Base-by-base conservation (phyloP, 2,113 vertebrate species). In the Lophius piscatorius region DNA sequence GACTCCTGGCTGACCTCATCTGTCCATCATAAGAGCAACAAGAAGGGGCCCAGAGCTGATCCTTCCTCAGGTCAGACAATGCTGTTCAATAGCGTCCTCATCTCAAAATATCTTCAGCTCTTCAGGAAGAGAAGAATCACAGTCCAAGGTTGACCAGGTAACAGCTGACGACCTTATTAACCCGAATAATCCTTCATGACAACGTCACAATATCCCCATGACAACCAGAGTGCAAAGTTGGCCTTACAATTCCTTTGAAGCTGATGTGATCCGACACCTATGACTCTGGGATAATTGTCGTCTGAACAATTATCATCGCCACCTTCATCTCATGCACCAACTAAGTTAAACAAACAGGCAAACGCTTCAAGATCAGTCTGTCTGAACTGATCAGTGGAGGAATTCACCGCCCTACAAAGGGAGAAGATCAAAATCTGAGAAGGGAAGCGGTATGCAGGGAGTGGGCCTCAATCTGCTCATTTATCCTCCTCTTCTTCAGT, bases 391-490 rank as follows among this genome's bases (percentile, higher is more conserved):
- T 56, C 26, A 42, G 48, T 2, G 0, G 31, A 49, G 44, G 60
- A 42, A 58, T 45, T 49, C 24, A 16, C 39, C 4, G 1, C 21
- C 40, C 11, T 42, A 28, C 34, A 39, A 55, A 48, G 36, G 33
- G 33, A 34, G 70, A 46, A 62, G 61, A 78, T 83, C 75, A 65
- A 45, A 49, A 78, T 59, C 44, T n/a, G 34, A 42, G 42, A 73
- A 22, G 63, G 58, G 45, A 63, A 52, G 62, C 80, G 61, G 84
- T 85, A 92, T 92, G 87, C 81, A 58, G 58, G 35, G 56, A 82
- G 91, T 92, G 84, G 91, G 91, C 42, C 55, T 73, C 65, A 73
- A 65, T 66, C 79, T 74, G 48, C 45, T 62, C 78, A 82, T 84
- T 84, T 83, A 81, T 79, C 84, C 83, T 82, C 81, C 77, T 81